Conservation (phyloP, 2,113 vertebrate genomes). For the Nothocercus nigrocapillus region DNA sequence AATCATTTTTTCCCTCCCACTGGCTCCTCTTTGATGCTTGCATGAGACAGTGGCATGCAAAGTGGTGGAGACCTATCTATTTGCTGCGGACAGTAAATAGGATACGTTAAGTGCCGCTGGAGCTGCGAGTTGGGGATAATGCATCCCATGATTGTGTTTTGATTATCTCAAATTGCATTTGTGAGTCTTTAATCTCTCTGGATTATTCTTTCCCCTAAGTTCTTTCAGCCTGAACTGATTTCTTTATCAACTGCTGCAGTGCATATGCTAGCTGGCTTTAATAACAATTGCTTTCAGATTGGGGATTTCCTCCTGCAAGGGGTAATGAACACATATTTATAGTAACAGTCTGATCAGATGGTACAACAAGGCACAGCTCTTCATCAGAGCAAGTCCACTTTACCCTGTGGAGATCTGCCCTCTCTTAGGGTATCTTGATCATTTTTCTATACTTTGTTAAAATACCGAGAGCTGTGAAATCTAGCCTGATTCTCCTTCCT, state of each 20-base stretch:
- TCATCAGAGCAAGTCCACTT: background rate
- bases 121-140: background rate
- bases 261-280: fast-evolving
- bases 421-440: background rate
- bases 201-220: background rate
- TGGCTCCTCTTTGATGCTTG: conserved; percentile 3
- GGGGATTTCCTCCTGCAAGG: background rate
- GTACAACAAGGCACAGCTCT: background rate
- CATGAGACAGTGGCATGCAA: background rate
- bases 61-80: background rate
- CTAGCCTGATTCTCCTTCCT: fast-evolving
- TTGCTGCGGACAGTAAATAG: background rate
- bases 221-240: background rate
- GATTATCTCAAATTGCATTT: background rate
- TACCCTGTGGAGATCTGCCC: background rate
- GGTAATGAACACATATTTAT: background rate
- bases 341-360: background rate
- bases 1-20: background rate
- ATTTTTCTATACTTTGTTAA: background rate
- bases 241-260: background rate
- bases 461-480: background rate
- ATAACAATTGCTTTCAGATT: background rate
- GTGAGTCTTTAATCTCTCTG: background rate
- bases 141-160: background rate
- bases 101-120: background rate